Conservation (phyloP, 2,113 vertebrate genomes). For the Heterochromis multidens region DNA sequence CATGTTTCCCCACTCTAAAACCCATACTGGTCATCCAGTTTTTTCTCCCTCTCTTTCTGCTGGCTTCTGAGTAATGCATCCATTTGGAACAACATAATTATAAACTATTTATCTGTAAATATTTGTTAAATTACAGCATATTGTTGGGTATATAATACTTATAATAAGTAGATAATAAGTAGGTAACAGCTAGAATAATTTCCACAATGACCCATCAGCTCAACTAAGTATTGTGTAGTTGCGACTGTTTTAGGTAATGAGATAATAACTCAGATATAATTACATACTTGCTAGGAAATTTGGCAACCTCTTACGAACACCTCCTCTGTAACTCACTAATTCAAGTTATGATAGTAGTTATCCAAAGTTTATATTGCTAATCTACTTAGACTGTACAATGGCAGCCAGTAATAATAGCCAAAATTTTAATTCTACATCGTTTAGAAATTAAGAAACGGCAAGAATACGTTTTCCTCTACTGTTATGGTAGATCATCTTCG, state of each 20-base stretch:
- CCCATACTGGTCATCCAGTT: conserved; percentile 9
- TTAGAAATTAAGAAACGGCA: neutral
- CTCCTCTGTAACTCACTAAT: neutral
- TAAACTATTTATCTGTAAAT: neutral
- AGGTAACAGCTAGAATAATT: neutral
- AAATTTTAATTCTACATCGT: neutral
- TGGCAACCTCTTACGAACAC: neutral
- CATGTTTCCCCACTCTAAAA: conserved; percentile 23
- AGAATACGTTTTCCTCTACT: neutral
- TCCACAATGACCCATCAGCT: neutral
- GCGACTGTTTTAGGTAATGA: neutral
- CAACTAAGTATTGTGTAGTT: neutral
- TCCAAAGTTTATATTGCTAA: neutral
- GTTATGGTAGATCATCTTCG: neutral
- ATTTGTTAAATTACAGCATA: neutral
- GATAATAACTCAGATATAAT: neutral
- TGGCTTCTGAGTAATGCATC: neutral
- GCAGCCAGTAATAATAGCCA: neutral
- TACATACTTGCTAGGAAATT: neutral
- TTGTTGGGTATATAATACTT: neutral
- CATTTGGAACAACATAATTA: neutral
- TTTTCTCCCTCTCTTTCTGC: neutral
- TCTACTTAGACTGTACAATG: neutral
- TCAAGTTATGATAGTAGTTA: neutral
- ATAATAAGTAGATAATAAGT: neutral